Percentiles rank a stretch among this genome's conserved stretches.
Evolutionary conservation across 92 coral and sea anemone genomes (phyloP).

Genomic region (Epizoanthus stellaris): DNA sequence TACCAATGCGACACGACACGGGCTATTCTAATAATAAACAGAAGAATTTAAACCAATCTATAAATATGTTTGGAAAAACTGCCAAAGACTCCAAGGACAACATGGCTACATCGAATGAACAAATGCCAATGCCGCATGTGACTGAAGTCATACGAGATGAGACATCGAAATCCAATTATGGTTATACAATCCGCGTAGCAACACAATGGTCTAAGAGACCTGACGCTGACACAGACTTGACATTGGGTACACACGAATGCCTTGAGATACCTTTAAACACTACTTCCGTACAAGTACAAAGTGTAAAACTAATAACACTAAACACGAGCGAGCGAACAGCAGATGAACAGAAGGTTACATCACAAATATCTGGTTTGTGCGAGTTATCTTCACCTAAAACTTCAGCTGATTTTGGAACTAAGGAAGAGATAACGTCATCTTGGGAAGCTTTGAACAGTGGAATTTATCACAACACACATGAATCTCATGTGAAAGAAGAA

Average conservation of each 20-base stretch:
- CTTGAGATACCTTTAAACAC: background rate
- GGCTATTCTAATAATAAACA: background rate
- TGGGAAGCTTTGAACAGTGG: background rate
- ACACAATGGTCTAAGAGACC: background rate
- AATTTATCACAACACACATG: background rate
- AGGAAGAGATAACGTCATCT: background rate
- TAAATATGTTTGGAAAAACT: background rate
- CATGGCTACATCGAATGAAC: background rate
- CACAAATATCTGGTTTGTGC: background rate
- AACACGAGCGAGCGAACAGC: background rate
- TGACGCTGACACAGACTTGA: background rate
- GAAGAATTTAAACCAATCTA: constrained; percentile 20
- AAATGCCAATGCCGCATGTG: background rate
- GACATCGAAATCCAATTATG: constrained; percentile 1
- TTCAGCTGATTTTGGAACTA: background rate
- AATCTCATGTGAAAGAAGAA: background rate
- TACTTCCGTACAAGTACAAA: background rate
- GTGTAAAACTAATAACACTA: background rate
- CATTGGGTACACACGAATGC: background rate
- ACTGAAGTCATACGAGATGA: constrained; percentile 16
- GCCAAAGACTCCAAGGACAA: background rate
- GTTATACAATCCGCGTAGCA: background rate
- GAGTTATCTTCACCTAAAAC: background rate
- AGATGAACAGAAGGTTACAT: background rate
- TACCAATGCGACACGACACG: constrained; percentile 16